A percentile compares a stretch with the other conserved stretches of the same genome.
phyloP scores from a whole-genome alignment of 2,888 invertebrate genomes.

The Orthosia incerta region DNA sequence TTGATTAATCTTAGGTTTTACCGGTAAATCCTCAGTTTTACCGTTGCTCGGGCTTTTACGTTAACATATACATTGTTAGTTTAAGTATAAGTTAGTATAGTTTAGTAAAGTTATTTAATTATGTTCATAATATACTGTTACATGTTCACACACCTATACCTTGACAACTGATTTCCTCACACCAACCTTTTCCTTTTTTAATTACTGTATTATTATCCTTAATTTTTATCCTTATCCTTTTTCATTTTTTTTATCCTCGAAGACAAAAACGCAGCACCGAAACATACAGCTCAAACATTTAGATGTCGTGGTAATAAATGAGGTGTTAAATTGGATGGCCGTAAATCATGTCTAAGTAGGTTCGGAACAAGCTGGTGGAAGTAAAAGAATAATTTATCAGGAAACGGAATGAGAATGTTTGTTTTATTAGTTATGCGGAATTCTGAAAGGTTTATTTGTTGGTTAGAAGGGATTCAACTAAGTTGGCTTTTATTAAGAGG shows the following conservation, averaged over 20 bases:
- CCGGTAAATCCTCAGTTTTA: too few relatives aligned
- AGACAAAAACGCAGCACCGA: not conserved
- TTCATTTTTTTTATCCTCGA: not conserved
- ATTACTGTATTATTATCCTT: too few relatives aligned
- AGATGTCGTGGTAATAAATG: constrained; percentile 53
- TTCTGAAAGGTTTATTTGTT: constrained; percentile 5
- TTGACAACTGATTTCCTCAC: too few relatives aligned
- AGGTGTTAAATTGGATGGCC: constrained; percentile 60
- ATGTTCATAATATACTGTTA: too few relatives aligned
- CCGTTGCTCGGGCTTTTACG: too few relatives aligned
- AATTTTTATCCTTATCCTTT: too few relatives aligned
- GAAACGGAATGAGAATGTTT: constrained; percentile 40
- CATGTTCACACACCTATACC: too few relatives aligned
- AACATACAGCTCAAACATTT: constrained; percentile 28
- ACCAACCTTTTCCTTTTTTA: too few relatives aligned
- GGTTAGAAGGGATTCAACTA: not conserved
- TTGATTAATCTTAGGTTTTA: too few relatives aligned
- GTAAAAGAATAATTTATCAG: constrained; percentile 64
- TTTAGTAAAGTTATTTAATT: too few relatives aligned
- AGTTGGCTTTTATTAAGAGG: not conserved
- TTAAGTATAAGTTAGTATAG: too few relatives aligned
- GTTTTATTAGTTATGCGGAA: constrained; percentile 57
- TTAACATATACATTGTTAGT: too few relatives aligned
- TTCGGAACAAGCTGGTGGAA: constrained; percentile 49
- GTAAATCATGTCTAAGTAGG: constrained; percentile 61